Evolutionary conservation across 2,888 invertebrate species (phyloP), one percentile per base, ranked within the genome.

Genomic region (Eurytoma californica): DNA sequence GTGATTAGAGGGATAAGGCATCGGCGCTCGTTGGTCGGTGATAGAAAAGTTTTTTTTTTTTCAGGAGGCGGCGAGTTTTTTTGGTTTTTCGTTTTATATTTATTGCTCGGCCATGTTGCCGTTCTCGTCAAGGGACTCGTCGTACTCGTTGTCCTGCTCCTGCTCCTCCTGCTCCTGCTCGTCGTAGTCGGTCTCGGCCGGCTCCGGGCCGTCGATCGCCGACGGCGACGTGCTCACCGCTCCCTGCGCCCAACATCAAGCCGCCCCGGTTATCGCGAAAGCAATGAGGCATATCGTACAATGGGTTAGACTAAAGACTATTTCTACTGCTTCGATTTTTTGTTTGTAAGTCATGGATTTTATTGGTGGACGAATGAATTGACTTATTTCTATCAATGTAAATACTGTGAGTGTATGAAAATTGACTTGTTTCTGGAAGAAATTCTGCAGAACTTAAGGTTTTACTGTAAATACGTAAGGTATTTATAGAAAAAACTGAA

Each of bases 121-220:
- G 82, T 86, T 89, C 75, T 86, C 86, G 79, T 93, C 93, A 65
- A 93, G 91, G 91, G 94, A 86, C 78, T 92, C 93, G 81, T 93
- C 92, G 83, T 93, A 93, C 81, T 93, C 93, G 84, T 93, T 92
- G 57, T 93, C 93, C 84, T 93, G 92, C 60, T 92, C 92, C 92
- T 92, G 83, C 92, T 80, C 80, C 16, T 75, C 92, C 72, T 91
- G 92, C 89, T 86, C 93, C 88, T 84, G 90, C 82, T 92, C 92
- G 83, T 93, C 93, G 82, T 92, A 92, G 83, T 92, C 92, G 75
- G 92, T 92, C 89, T 93, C 92, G 49, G 90, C 90, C 77, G 93
- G 93, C 82, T 93, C 91, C 82, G 93, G 92, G 85, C 92, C 92
- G 86, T 92, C 92, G 86, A 91, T 91, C 82, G 91, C 89, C 83